Base-by-base conservation (phyloP, 2,888 invertebrate genomes). In the Lumbricus terrestris region DNA sequence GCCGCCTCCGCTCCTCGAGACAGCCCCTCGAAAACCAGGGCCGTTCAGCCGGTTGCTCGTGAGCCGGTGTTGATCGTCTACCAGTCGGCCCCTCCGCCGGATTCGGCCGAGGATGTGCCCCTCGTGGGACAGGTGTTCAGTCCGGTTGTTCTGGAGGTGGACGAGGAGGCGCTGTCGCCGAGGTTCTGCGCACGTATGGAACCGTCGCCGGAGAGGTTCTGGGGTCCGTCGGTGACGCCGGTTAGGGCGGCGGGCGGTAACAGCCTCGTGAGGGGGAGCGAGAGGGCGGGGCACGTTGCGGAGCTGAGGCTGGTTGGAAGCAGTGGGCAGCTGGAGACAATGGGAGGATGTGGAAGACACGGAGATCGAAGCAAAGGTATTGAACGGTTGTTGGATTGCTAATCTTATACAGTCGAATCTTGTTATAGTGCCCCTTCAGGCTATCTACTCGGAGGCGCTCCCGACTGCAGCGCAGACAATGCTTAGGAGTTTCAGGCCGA, bases 131-230 rank as follows among this genome's bases (percentile, higher is more conserved):
- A 0, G 1, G 37, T 16, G 34, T 34, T 20, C 85, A 85, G 37
- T 85, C 85, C 34, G 85, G 16, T 85, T 34, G 85, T 85, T 0
- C 35, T 85, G 13, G 35, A 85, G 37, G 85, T 85, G 35, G 85
- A 85, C 18, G 85, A 85, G 2, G 34, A 85, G 1, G 34, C 37
- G 16, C 85, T 37, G 34, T 1, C 6, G 85, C 85, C 85, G 18
- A 29, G n/a, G 85, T 85, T 35, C 37, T 85, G 35, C 35, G 85
- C 85, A 0, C 85, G 85, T 6, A 85, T 85, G 85, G 85, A 85
- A 34, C 85, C 85, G 37, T 85, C 85, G 23, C 85, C 85, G 35
- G 85, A 85, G 85, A 85, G 85, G n/a, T 85, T 85, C 85, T 85
- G 85, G 85, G 85, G 85, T 35, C 85, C 85, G 33, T 85, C 85